Evolutionary conservation across 1,140 invertebrate genomes (phyloP).

Genomic region (Bombus impatiens): DNA sequence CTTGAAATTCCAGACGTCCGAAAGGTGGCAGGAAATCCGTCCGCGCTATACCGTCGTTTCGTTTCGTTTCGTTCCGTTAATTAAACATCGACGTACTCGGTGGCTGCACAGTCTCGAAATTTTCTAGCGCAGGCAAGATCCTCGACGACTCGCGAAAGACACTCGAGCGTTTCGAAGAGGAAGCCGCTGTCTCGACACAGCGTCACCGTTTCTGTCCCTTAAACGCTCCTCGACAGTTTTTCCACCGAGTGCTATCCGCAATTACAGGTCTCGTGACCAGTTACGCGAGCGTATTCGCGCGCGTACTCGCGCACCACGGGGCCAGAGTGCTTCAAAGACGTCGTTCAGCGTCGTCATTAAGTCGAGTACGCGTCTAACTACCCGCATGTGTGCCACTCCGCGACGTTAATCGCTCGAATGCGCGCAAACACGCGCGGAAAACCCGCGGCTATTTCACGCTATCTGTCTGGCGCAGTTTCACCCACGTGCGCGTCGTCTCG

Average conservation of each 20-base stretch:
- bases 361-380: constrained; percentile 36
- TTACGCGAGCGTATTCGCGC: constrained; percentile 19
- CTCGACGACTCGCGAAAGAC: constrained; percentile 12
- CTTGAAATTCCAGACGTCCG: not conserved
- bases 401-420: constrained; percentile 37
- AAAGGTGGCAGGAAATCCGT: not conserved
- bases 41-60: not conserved
- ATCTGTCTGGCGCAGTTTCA: not conserved
- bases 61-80: constrained; percentile 5
- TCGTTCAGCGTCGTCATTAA: constrained; percentile 48
- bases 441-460: constrained; percentile 9
- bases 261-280: constrained; percentile 30
- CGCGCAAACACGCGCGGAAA: constrained; percentile 25
- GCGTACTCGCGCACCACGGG: not conserved
- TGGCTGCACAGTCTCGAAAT: not conserved
- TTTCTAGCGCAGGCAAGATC: not conserved
- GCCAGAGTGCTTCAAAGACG: constrained; percentile 23
- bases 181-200: not conserved
- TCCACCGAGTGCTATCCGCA: constrained; percentile 30
- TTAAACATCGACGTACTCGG: constrained; percentile 14
- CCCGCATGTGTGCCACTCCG: constrained; percentile 4
- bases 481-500: not conserved
- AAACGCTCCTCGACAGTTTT: constrained; percentile 46
- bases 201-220: constrained; percentile 3
- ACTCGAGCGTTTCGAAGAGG: constrained; percentile 18